Evolutionary conservation across 2,113 vertebrate genomes (phyloP).

Genomic region (Taxidea taxus): DNA sequence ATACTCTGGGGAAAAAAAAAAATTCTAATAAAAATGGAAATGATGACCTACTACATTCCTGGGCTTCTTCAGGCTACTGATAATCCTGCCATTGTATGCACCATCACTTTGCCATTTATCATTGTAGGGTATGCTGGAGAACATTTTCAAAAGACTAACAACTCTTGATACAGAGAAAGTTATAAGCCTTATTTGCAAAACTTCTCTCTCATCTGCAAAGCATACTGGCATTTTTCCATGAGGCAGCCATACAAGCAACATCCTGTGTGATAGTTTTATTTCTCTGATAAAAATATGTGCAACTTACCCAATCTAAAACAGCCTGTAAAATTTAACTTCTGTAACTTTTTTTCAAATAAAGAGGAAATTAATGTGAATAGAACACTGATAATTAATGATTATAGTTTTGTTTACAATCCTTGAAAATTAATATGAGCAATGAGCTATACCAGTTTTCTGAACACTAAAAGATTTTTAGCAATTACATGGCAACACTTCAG

Average conservation of each 20-base stretch:
- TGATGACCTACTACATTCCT: conserved; percentile 39
- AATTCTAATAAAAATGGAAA: conserved; percentile 63
- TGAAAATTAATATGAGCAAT: not conserved
- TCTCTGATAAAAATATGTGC: not conserved
- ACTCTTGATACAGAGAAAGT: not conserved
- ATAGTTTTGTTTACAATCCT: not conserved
- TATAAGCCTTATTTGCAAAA: not conserved
- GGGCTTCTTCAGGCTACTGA: not conserved
- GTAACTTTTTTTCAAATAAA: not conserved
- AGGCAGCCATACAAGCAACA: not conserved
- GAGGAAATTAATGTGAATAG: not conserved
- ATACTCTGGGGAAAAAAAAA: not conserved
- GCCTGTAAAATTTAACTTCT: not conserved
- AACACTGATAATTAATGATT: not conserved
- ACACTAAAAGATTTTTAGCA: not conserved
- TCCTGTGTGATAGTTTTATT: not conserved
- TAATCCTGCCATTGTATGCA: not conserved
- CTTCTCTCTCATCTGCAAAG: not conserved
- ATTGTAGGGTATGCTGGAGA: not conserved
- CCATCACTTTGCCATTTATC: not conserved
- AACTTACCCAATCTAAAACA: not conserved
- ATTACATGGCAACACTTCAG: not conserved
- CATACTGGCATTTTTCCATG: not conserved
- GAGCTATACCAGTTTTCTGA: not conserved
- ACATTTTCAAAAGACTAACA: conserved; percentile 3